A percentile compares a stretch with the other conserved stretches of the same genome.
Conservation (phyloP, 1,140 invertebrate genomes). For the Telenomus remus region DNA sequence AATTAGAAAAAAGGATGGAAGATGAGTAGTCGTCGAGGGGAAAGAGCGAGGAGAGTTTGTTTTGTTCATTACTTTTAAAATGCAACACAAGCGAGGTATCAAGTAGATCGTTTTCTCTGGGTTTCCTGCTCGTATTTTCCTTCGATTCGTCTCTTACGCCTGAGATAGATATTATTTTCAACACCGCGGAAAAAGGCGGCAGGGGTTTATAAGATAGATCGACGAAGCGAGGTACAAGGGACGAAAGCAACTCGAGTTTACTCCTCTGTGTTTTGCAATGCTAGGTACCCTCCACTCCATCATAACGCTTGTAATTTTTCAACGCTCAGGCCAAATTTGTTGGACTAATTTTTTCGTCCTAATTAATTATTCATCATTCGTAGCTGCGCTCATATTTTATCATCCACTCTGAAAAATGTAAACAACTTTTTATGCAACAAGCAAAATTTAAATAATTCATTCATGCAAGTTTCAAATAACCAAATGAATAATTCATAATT, state of each 20-base stretch:
- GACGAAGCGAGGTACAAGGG: slow-evolving; percentile 47
- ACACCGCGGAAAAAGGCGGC: slow-evolving; percentile 57
- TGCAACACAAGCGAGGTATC: slow-evolving; percentile 60
- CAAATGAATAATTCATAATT: too few species aligned
- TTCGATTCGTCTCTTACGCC: slow-evolving; percentile 52
- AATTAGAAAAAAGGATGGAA: too few species aligned
- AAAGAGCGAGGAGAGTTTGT: slow-evolving; percentile 11
- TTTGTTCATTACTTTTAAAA: slow-evolving; percentile 52
- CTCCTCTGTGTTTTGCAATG: slow-evolving; percentile 72
- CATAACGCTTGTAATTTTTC: slow-evolving; percentile 61
- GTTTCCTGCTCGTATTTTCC: slow-evolving; percentile 59
- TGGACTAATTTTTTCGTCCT: neutral
- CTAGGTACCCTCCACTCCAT: slow-evolving; percentile 74
- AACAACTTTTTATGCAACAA: too few species aligned
- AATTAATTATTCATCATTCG: too few species aligned
- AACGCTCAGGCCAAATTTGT: too few species aligned
- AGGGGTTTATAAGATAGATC: slow-evolving; percentile 48
- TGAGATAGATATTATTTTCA: slow-evolving; percentile 72
- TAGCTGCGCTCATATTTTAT: too few species aligned
- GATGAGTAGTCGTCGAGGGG: too few species aligned
- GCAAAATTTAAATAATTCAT: too few species aligned
- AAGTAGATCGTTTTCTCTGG: slow-evolving; percentile 59
- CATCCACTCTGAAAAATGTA: too few species aligned
- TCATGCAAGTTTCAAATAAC: too few species aligned
- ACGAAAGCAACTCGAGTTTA: slow-evolving; percentile 49